Evolutionary conservation across 2,888 invertebrate species (phyloP).

Genomic region (Alloscopus bannaensis): DNA sequence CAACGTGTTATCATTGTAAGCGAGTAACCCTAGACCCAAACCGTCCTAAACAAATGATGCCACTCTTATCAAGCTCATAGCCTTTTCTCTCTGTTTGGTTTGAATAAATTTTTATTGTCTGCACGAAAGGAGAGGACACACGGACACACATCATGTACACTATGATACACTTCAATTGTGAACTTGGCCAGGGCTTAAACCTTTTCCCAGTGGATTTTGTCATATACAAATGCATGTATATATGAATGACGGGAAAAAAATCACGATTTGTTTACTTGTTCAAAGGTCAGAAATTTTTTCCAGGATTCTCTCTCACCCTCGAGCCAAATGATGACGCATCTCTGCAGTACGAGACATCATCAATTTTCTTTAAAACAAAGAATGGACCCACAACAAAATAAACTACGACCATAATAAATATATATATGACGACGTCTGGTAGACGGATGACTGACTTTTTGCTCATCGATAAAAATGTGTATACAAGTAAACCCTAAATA

Average conservation of each 20-base stretch:
- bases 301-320: background rate
- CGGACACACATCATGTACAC: too few species aligned
- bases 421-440: background rate
- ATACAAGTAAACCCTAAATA: too few species aligned
- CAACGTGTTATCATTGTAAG: background rate
- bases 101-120: too few species aligned
- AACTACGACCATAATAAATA: constrained; percentile 2
- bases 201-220: too few species aligned
- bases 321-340: constrained; percentile 8
- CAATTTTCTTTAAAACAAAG: background rate
- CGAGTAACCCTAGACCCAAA: constrained; percentile 3
- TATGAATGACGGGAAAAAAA: too few species aligned
- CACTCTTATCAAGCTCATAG: constrained; percentile 32
- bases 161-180: too few species aligned
- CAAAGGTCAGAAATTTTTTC: too few species aligned
- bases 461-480: too few species aligned
- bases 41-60: constrained; percentile 52
- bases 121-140: too few species aligned
- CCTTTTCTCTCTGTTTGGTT: constrained; percentile 1
- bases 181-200: too few species aligned
- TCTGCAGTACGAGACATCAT: background rate
- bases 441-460: constrained; percentile 26
- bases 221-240: too few species aligned
- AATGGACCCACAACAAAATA: background rate
- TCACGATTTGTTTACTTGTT: too few species aligned